These are phyloP conservation scores for Delichon dasypus DNA, from an alignment of 2,797 vertebrate genomes.

Conservation along the genomic window DNA sequence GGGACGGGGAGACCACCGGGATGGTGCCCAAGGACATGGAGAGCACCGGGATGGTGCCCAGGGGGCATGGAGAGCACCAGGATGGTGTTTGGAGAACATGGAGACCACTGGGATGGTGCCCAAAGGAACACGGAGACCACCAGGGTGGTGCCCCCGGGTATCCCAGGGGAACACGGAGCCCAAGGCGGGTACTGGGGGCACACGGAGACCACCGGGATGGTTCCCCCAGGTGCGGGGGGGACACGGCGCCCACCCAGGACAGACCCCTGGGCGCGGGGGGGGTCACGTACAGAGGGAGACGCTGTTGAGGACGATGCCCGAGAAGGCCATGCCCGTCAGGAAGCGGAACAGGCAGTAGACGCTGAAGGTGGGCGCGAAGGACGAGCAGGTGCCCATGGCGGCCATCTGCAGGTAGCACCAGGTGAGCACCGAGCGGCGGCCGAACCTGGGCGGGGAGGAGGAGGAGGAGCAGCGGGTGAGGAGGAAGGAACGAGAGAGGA, in stretches of 20 bases:
- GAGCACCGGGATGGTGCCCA: too few relatives aligned
- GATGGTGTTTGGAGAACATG: background rate
- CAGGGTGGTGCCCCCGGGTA: too few relatives aligned
- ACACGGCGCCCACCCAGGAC: background rate
- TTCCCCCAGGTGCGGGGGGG: background rate
- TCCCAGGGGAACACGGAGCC: too few relatives aligned
- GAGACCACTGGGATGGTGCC: too few relatives aligned
- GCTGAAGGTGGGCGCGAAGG: background rate
- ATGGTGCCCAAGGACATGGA: background rate
- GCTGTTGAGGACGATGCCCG: constrained; percentile 66
- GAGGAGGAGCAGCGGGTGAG: background rate
- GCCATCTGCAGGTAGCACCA: constrained; percentile 76
- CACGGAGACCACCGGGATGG: too few relatives aligned
- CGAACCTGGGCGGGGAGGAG: background rate
- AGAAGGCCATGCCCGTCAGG: constrained; percentile 80
- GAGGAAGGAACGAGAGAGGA: background rate
- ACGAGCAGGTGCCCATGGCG: constrained; percentile 59
- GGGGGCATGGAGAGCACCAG: too few relatives aligned
- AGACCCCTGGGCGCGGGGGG: rapidly evolving
- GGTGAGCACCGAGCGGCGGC: constrained; percentile 22
- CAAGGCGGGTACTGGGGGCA: background rate
- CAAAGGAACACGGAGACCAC: background rate
- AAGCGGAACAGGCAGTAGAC: constrained; percentile 82
- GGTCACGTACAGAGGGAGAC: constrained; percentile 78
- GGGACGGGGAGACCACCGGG: background rate